Conservation (phyloP, 2,888 invertebrate genomes). For the Thecophora atra region DNA sequence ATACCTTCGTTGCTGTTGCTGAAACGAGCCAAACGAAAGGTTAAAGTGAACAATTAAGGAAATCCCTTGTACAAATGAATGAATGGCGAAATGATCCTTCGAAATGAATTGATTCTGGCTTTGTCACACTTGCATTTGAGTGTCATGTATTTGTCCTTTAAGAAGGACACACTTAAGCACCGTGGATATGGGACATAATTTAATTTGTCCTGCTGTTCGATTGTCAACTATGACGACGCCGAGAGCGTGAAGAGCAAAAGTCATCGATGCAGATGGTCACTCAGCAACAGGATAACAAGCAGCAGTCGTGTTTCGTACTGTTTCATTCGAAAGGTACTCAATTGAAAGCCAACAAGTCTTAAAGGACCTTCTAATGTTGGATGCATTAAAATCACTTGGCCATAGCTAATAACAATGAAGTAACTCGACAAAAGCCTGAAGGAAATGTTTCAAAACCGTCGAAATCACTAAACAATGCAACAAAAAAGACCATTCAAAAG, state of each 20-base stretch:
- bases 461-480: constrained; percentile 20
- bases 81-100: neutral
- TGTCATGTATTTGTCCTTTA: too few relatives aligned
- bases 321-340: constrained; percentile 43
- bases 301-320: constrained; percentile 29
- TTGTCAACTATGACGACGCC: constrained; percentile 38
- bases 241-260: neutral
- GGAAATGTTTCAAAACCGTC: constrained; percentile 6
- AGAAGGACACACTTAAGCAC: constrained; percentile 32
- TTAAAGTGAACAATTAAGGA: constrained; percentile 17
- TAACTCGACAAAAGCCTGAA: neutral
- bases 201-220: constrained; percentile 47
- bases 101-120: neutral
- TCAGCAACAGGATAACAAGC: neutral
- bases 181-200: constrained; percentile 32
- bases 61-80: constrained; percentile 16
- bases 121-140: constrained; percentile 17
- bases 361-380: constrained; percentile 18
- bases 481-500: constrained; percentile 1
- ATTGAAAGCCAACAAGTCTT: constrained; percentile 29
- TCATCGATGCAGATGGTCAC: too few relatives aligned
- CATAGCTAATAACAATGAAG: constrained; percentile 13
- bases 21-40: constrained; percentile 17
- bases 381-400: constrained; percentile 22
- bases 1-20: constrained; percentile 14